Evolutionary conservation across 2,888 invertebrate genomes (phyloP).

Genomic region (Pandemis corylana): DNA sequence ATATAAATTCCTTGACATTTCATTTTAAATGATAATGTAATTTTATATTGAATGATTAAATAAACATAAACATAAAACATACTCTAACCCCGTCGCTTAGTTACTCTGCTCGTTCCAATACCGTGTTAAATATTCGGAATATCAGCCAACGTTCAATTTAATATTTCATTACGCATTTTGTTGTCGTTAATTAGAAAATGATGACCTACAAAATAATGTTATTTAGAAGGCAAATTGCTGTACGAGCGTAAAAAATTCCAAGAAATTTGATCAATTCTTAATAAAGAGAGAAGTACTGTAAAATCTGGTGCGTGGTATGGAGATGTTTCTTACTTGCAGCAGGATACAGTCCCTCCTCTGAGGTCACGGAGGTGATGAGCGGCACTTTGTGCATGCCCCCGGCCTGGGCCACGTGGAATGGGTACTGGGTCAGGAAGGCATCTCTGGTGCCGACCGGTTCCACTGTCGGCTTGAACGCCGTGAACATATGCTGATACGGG

Average conservation of each 20-base stretch:
- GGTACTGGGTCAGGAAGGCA: constrained; percentile 88
- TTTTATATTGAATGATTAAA: no score
- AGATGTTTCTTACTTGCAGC: constrained; percentile 82
- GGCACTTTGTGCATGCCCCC: constrained; percentile 88
- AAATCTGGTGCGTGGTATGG: background rate
- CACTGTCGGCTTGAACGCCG: constrained; percentile 87
- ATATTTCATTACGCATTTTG: background rate
- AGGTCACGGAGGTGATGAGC: constrained; percentile 88
- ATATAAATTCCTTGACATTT: no score
- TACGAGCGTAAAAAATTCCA: background rate
- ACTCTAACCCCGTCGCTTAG: background rate
- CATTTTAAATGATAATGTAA: no score
- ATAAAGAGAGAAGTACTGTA: no score
- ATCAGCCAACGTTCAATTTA: background rate
- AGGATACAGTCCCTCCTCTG: constrained; percentile 90
- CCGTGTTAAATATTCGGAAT: background rate
- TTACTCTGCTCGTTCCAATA: constrained; percentile 1
- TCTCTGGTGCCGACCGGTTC: constrained; percentile 80
- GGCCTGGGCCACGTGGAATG: constrained; percentile 85
- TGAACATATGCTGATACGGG: constrained; percentile 32
- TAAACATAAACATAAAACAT: no score
- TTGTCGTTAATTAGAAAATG: constrained; percentile 1
- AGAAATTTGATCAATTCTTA: background rate
- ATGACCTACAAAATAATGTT: background rate
- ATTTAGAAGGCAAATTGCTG: background rate